Conservation (phyloP, 2,113 vertebrate genomes). For the Diphyllodes magnificus region DNA sequence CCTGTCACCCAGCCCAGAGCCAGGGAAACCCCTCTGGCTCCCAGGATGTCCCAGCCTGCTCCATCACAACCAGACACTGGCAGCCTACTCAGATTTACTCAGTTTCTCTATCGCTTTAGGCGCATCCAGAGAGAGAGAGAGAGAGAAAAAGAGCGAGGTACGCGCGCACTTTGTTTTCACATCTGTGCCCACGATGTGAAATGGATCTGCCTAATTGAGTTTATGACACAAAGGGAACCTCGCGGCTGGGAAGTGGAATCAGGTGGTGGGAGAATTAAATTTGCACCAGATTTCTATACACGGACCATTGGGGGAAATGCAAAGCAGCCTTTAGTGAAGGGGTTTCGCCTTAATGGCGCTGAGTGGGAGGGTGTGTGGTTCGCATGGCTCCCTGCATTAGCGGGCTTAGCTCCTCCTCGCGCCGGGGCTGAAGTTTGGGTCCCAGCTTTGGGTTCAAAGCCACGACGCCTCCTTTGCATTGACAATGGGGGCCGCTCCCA, state of each 20-base stretch:
- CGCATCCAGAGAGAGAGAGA: rapidly evolving
- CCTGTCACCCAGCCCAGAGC: not conserved
- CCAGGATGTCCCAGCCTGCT: not conserved
- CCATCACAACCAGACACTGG: not conserved
- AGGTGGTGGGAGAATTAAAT: conserved; percentile 72
- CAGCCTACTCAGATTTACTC: not conserved
- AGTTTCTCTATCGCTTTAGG: not conserved
- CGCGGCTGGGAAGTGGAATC: conserved; percentile 64
- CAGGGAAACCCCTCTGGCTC: not conserved
- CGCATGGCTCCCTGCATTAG: conserved; percentile 59
- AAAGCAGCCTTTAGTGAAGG: conserved; percentile 54
- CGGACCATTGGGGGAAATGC: conserved; percentile 56
- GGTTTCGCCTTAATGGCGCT: not conserved
- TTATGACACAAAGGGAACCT: conserved; percentile 68
- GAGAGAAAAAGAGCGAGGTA: not conserved
- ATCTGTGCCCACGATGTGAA: conserved; percentile 47
- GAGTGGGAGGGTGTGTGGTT: conserved; percentile 61
- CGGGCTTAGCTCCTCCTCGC: conserved; percentile 7
- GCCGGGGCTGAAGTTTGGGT: conserved; percentile 45
- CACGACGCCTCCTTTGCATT: conserved; percentile 54
- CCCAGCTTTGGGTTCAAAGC: conserved; percentile 65
- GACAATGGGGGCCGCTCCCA: conserved; percentile 66
- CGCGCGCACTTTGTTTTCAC: conserved; percentile 1
- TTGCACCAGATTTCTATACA: conserved; percentile 65
- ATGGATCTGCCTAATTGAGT: conserved; percentile 65